Evolutionary conservation across 2,113 vertebrate genomes (phyloP), one percentile per base, ranked within the genome.

Genomic region (Sisor rabdophorus): DNA sequence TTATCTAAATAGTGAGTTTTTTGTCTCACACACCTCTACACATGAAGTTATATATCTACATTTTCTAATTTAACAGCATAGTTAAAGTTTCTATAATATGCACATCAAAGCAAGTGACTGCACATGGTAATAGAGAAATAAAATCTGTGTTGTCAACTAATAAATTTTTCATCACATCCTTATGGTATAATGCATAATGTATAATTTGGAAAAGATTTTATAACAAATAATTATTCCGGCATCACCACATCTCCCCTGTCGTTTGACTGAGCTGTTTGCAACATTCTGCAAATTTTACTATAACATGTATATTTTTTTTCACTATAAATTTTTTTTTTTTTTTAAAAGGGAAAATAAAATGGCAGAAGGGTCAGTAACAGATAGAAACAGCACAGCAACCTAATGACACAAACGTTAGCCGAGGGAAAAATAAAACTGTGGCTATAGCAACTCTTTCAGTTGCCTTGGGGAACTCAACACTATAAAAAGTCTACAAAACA

Each of bases 381-480:
- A 12, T 5, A n/a, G 22, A 64, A 70, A 48, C 58, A 9, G 71
- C 58, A 71, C 56, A 52, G 60, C 55, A 81, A 77, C 40, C 61
- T 65, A 30, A 55, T 60, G 9, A 36, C n/a, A n/a, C n/a, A n/a
- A n/a, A n/a, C n/a, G n/a, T n/a, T n/a, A n/a, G n/a, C n/a, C n/a
- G n/a, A n/a, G n/a, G n/a, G n/a, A n/a, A n/a, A 36, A 36, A 36
- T 36, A 36, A 36, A 36, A 36, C 32, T 36, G 32, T 36, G 32
- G 32, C 32, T 36, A 36, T 36, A 36, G 32, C 32, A 36, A 36
- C 32, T 36, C 32, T 36, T 36, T 36, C 3, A 36, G 32, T 36
- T 36, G 32, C 32, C 32, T 36, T 36, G 32, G 32, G 3, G 32
- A 36, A 36, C 3, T 36, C 32, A 36, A 36, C 32, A 36, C 32